Evolutionary conservation across 2,113 vertebrate species (phyloP).

Genomic region (Callocephalon fimbriatum): DNA sequence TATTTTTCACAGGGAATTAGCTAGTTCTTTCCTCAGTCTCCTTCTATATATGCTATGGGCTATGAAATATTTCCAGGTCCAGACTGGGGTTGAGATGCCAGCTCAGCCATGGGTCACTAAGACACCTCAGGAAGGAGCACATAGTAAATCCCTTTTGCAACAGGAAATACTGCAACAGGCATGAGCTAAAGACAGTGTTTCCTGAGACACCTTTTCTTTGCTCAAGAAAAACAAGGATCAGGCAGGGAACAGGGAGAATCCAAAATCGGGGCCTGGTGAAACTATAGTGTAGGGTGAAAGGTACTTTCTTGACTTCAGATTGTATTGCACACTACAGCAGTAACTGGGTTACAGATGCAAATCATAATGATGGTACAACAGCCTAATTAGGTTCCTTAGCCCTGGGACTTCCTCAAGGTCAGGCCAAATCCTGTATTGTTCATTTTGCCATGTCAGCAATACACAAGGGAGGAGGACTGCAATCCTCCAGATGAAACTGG

Average conservation of each 20-base stretch:
- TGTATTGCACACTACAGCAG: not conserved
- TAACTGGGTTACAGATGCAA: not conserved
- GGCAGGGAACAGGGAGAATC: not conserved
- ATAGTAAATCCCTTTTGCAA: rapidly evolving
- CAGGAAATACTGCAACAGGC: not conserved
- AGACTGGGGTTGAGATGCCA: not conserved
- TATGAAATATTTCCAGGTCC: not conserved
- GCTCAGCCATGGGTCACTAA: rapidly evolving
- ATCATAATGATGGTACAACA: rapidly evolving
- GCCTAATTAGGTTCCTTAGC: not conserved
- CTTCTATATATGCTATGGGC: not conserved
- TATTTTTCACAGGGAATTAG: not conserved
- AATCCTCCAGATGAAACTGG: not conserved
- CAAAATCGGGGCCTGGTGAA: rapidly evolving
- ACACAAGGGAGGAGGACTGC: not conserved
- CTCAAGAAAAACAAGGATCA: not conserved
- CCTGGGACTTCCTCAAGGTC: not conserved
- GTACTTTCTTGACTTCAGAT: not conserved
- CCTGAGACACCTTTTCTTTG: not conserved
- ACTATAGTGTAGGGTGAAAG: not conserved
- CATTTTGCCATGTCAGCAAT: not conserved
- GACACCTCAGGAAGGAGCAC: rapidly evolving
- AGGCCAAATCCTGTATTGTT: not conserved
- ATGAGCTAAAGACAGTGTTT: rapidly evolving
- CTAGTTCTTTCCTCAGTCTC: not conserved